A percentile compares a stretch with the other conserved stretches of the same genome.
phyloP scores from a whole-genome alignment of 1,140 invertebrate species.

The Maniola jurtina region DNA sequence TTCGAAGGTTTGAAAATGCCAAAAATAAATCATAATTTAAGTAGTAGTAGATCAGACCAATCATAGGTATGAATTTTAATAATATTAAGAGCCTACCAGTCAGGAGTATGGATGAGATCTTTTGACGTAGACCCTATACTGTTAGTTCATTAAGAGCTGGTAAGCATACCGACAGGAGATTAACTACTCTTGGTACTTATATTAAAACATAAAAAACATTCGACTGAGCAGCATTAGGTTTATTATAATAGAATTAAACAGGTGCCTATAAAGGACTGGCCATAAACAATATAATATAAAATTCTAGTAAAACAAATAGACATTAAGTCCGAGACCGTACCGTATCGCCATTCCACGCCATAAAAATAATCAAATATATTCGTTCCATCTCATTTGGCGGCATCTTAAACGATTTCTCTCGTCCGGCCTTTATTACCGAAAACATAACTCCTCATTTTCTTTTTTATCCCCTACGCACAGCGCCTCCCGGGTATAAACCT shows the following conservation, averaged over 20 bases:
- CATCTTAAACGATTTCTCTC: slow-evolving; percentile 78
- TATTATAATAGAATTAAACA: slow-evolving; percentile 38
- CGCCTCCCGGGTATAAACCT: slow-evolving; percentile 55
- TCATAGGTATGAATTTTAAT: too few relatives aligned
- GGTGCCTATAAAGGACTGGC: slow-evolving; percentile 39
- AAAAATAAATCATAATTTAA: background rate
- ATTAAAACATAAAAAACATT: slow-evolving; percentile 1
- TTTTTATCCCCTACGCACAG: slow-evolving; percentile 74
- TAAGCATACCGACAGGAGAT: too few relatives aligned
- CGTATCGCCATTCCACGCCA: slow-evolving; percentile 73
- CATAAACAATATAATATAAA: slow-evolving; percentile 64
- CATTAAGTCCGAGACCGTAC: slow-evolving; percentile 62
- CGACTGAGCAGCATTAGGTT: background rate
- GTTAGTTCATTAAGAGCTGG: too few relatives aligned
- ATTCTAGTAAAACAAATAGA: slow-evolving; percentile 74
- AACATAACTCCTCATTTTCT: slow-evolving; percentile 78
- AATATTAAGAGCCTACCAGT: too few relatives aligned
- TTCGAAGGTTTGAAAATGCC: background rate
- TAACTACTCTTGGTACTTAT: background rate
- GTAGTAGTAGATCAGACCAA: background rate
- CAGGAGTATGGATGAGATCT: too few relatives aligned
- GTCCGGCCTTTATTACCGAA: slow-evolving; percentile 77
- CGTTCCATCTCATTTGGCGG: slow-evolving; percentile 77
- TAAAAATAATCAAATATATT: slow-evolving; percentile 79
- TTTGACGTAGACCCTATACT: too few relatives aligned